Base-by-base conservation (phyloP, 2,113 vertebrate species). In the Haliaeetus leucogaster region DNA sequence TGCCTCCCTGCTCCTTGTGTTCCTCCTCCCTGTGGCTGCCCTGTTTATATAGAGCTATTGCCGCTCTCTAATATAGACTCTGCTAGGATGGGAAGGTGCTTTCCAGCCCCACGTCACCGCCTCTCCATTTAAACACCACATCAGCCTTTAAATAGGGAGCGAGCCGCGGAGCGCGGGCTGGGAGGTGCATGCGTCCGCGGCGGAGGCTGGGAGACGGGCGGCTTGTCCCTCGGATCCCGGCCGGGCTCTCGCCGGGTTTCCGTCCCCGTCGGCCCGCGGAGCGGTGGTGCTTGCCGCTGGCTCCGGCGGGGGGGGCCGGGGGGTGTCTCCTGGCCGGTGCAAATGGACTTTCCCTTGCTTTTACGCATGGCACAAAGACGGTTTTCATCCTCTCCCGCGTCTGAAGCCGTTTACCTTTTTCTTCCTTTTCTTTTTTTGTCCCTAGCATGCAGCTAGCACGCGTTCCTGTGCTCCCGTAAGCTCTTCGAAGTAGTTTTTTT, bases 61-160 rank as follows among this genome's bases (percentile, higher is more conserved):
- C 99, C 98, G 98, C 99, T 98, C 99, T 99, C 99, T 99, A 99
- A 99, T 99, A 99, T 99, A 99, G 99, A 99, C 99, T 98, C 98
- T 98, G 99, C 98, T 98, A 97, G 98, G 99, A 99, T 99, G 99
- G 99, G 99, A 99, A 98, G 99, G 99, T 99, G 99, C 99, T 99
- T 99, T 98, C 98, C 98, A 98, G 97, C 98, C 98, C 98, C 99
- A 99, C 99, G 99, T 99, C 99, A 99, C 98, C 97, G 98, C 98
- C 99, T 98, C 98, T 98, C 98, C 99, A 99, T 99, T 99, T 99
- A 99, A 99, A 99, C 99, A 98, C 98, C 99, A 98, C 98, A 98
- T 98, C 97, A 98, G 96, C 98, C 99, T 99, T 99, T 99, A 99
- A 99, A 99, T 99, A 99, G 98, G 98, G 98, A 98, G 98, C 98